Conservation (phyloP, 1,140 invertebrate species). For the Pseudomyrmex sp. region DNA sequence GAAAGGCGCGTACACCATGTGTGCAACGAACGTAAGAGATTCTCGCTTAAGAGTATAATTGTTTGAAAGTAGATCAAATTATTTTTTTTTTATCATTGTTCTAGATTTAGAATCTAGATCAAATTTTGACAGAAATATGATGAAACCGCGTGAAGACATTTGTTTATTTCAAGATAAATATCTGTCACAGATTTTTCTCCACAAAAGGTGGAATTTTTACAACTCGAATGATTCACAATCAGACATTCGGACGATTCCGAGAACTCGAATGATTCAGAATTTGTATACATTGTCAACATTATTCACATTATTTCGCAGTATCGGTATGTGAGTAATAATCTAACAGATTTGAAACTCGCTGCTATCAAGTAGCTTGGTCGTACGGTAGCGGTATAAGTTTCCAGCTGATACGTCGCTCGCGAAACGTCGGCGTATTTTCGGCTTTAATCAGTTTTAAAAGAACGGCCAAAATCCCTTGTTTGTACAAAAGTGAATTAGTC, state of each 20-base stretch:
- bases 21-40: background rate
- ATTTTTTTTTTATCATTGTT: background rate
- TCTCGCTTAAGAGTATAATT: background rate
- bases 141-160: background rate
- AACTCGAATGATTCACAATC: slow-evolving; percentile 10
- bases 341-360: background rate
- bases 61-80: slow-evolving; percentile 5
- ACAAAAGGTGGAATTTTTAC: background rate
- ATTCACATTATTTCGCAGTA: background rate
- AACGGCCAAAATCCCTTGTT: background rate
- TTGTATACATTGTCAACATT: slow-evolving; percentile 5
- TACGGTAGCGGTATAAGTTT: too few relatives aligned
- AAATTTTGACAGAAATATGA: too few relatives aligned
- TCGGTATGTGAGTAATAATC: background rate
- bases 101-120: background rate
- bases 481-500: slow-evolving; percentile 28
- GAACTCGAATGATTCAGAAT: slow-evolving; percentile 20
- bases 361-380: too few relatives aligned
- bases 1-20: background rate
- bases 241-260: slow-evolving; percentile 32
- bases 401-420: too few relatives aligned
- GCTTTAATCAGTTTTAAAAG: too few relatives aligned
- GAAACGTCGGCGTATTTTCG: too few relatives aligned
- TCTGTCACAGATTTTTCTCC: background rate
- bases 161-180: background rate